These are phyloP conservation scores for Drosophila athabasca DNA, from an alignment of 1,140 invertebrate species.

Conservation along the genomic window DNA sequence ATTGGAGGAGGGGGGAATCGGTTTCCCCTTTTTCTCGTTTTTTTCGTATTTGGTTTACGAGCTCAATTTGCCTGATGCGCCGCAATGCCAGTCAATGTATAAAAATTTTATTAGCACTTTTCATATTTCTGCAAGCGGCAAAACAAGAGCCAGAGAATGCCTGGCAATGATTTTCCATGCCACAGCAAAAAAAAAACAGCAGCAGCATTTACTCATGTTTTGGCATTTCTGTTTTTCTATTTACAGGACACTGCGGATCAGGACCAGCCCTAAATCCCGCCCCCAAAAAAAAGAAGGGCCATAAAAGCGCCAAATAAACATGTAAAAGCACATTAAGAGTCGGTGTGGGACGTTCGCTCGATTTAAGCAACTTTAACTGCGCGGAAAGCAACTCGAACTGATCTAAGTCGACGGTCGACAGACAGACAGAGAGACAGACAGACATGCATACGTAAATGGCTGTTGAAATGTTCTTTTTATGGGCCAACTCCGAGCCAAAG, in stretches of 20 bases:
- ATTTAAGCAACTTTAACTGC: too few relatives aligned
- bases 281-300: conserved; percentile 40
- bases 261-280: conserved; percentile 5
- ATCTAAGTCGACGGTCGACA: conserved; percentile 26
- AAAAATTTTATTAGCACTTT: conserved; percentile 72
- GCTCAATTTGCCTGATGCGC: conserved; percentile 43
- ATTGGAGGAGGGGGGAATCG: not conserved
- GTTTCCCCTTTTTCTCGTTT: conserved; percentile 28
- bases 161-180: too few relatives aligned
- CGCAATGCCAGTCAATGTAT: conserved; percentile 23
- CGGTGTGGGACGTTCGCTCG: conserved; percentile 5
- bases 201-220: conserved; percentile 28
- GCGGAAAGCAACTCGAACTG: conserved; percentile 5
- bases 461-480: conserved; percentile 73
- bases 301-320: conserved; percentile 78
- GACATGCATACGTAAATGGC: conserved; percentile 51
- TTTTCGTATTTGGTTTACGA: conserved; percentile 54
- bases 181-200: conserved; percentile 5
- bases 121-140: conserved; percentile 59
- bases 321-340: conserved; percentile 77
- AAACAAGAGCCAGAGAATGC: not conserved
- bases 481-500: conserved; percentile 47
- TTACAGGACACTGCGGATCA: conserved; percentile 19
- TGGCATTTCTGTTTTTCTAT: conserved; percentile 51
- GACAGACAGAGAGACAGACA: conserved; percentile 37